A percentile compares a stretch with the other conserved stretches of the same genome.
Evolutionary conservation across 1,140 invertebrate genomes (phyloP).

Genomic region (Rhyzopertha dominica): DNA sequence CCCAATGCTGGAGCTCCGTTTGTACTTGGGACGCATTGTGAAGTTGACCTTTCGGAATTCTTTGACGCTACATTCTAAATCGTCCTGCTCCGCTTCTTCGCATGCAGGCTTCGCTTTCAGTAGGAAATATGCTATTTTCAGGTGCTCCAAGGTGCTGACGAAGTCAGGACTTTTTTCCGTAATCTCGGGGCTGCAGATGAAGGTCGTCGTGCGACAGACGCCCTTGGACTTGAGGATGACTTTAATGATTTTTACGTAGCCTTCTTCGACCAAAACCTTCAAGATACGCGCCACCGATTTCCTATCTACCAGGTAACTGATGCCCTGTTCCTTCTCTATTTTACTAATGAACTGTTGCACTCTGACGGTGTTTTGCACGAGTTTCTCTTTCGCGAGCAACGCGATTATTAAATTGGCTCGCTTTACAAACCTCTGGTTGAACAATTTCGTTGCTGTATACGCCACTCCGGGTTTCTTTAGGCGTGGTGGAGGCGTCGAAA

Average conservation of each 20-base stretch:
- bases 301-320: slow-evolving; percentile 53
- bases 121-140: slow-evolving; percentile 56
- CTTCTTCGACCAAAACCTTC: slow-evolving; percentile 52
- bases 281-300: slow-evolving; percentile 57
- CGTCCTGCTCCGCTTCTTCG: slow-evolving; percentile 15
- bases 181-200: slow-evolving; percentile 56
- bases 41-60: no score
- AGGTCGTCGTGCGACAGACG: slow-evolving; percentile 48
- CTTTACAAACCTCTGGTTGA: slow-evolving; percentile 46
- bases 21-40: no score
- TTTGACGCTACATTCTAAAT: slow-evolving; percentile 25
- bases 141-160: slow-evolving; percentile 55
- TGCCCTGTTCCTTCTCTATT: slow-evolving; percentile 20
- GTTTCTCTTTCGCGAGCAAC: slow-evolving; percentile 51
- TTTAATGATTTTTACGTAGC: slow-evolving; percentile 57
- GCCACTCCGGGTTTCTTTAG: background rate
- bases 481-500: slow-evolving; percentile 13
- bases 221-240: slow-evolving; percentile 50
- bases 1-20: no score
- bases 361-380: slow-evolving; percentile 54
- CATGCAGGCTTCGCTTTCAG: slow-evolving; percentile 1
- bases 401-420: slow-evolving; percentile 59
- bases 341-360: slow-evolving; percentile 45
- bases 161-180: slow-evolving; percentile 51
- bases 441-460: slow-evolving; percentile 10